Percentiles rank a stretch among this genome's conserved stretches.
These are phyloP conservation scores for Xestia ashworthii DNA, from an alignment of 2,888 invertebrate genomes.

Conservation along the genomic window DNA sequence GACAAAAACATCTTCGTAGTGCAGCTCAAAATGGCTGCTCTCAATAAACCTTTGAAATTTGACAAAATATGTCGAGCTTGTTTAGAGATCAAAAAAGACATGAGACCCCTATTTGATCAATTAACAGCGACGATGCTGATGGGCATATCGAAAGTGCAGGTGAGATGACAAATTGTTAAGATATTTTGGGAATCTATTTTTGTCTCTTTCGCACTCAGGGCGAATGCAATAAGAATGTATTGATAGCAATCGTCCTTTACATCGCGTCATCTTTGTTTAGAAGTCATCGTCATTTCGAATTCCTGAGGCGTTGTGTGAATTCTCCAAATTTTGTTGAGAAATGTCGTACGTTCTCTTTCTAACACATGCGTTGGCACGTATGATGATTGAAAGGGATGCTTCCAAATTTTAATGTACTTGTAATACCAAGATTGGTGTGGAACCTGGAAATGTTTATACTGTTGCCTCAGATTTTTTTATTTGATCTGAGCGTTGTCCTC, in stretches of 20 bases:
- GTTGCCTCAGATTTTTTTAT: too few relatives aligned
- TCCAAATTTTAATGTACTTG: constrained; percentile 41
- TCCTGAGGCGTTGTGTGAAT: constrained; percentile 77
- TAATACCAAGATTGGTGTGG: constrained; percentile 71
- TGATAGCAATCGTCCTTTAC: constrained; percentile 78
- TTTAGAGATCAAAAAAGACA: constrained; percentile 92
- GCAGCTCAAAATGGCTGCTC: constrained; percentile 87
- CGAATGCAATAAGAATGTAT: constrained; percentile 67
- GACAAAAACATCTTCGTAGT: constrained; percentile 82
- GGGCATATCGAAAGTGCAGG: constrained; percentile 92
- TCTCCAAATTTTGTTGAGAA: constrained; percentile 85
- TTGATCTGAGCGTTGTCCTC: too few relatives aligned
- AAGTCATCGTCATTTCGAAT: constrained; percentile 82
- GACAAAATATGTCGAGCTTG: constrained; percentile 92
- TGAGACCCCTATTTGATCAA: constrained; percentile 92
- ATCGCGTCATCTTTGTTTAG: constrained; percentile 89
- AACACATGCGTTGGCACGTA: constrained; percentile 61
- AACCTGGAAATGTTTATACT: constrained; percentile 51
- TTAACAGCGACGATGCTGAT: constrained; percentile 92
- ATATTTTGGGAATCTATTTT: constrained; percentile 84
- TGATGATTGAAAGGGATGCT: constrained; percentile 70
- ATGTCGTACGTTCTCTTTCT: constrained; percentile 84
- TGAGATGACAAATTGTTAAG: constrained; percentile 83
- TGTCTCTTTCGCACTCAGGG: constrained; percentile 83
- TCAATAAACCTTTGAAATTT: constrained; percentile 83